These are phyloP conservation scores for Marmota monax DNA, from an alignment of 2,113 vertebrate genomes.

Conservation along the genomic window DNA sequence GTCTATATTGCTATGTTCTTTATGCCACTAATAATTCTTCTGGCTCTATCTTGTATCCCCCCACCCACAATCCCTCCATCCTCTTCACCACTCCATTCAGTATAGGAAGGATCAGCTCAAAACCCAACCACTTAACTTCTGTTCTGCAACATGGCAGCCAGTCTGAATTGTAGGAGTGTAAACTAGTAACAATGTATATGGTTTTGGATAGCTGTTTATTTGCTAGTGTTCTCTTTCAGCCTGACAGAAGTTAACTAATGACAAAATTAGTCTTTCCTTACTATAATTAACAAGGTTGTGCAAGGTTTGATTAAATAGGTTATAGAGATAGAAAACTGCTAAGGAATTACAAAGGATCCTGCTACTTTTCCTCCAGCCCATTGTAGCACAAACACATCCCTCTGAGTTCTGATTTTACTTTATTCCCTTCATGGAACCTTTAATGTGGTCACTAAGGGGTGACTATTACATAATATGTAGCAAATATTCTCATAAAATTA, in stretches of 20 bases:
- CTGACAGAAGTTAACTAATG: not conserved
- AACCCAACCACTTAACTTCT: not conserved
- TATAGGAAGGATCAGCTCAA: not conserved
- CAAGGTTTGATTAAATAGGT: not conserved
- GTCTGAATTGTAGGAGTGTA: not conserved
- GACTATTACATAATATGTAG: not conserved
- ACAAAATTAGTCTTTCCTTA: constrained; percentile 44
- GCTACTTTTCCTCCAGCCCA: not conserved
- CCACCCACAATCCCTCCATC: not conserved
- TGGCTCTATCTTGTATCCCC: not conserved
- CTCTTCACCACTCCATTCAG: not conserved
- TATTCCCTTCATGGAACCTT: not conserved
- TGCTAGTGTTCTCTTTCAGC: not conserved
- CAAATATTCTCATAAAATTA: constrained; percentile 30
- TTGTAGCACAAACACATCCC: not conserved
- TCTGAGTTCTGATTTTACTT: not conserved
- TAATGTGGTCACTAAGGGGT: not conserved
- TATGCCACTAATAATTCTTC: not conserved
- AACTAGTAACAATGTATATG: not conserved
- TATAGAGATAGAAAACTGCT: not conserved
- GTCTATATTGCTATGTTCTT: not conserved
- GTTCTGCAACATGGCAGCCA: not conserved
- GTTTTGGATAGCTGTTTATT: not conserved
- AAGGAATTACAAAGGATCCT: not conserved
- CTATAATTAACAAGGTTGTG: not conserved